A percentile compares a stretch with the other conserved stretches of the same genome.
These are phyloP conservation scores for Pilophorus perplexus DNA, from an alignment of 2,888 invertebrate species.

Conservation along the genomic window DNA sequence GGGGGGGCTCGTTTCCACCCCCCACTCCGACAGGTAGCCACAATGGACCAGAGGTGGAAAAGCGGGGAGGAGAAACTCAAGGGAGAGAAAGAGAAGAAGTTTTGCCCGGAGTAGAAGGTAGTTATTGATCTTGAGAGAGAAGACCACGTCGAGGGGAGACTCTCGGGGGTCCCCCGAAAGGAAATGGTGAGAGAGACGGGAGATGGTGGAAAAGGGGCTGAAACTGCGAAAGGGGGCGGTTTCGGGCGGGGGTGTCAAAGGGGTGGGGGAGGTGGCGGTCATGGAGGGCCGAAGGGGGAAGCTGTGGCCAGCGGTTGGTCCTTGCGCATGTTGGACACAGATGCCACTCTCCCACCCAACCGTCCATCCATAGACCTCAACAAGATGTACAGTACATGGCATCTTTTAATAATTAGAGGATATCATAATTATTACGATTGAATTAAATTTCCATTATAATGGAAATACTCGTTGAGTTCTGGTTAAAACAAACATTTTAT, in stretches of 20 bases:
- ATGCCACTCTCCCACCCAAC: conserved; percentile 16
- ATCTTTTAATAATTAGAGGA: too few relatives aligned
- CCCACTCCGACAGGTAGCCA: conserved; percentile 25
- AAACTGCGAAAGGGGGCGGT: conserved; percentile 8
- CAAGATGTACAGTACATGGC: too few relatives aligned
- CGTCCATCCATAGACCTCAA: not conserved
- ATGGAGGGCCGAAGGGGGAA: not conserved
- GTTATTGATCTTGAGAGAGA: conserved; percentile 31
- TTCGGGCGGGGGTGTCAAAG: not conserved
- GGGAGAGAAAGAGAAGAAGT: conserved; percentile 23
- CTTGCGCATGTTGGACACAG: conserved; percentile 44
- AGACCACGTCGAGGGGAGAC: not conserved
- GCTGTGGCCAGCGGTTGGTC: conserved; percentile 41
- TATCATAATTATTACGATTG: too few relatives aligned
- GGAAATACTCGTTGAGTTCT: too few relatives aligned
- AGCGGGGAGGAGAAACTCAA: not conserved
- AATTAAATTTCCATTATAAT: too few relatives aligned
- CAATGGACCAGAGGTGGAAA: conserved; percentile 12
- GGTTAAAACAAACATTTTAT: too few relatives aligned
- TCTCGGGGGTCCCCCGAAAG: too few relatives aligned
- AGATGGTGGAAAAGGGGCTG: not conserved
- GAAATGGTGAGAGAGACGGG: not conserved
- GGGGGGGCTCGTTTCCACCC: conserved; percentile 2
- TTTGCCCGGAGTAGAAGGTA: conserved; percentile 18
- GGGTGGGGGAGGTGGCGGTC: not conserved